A percentile compares a stretch with the other conserved stretches of the same genome.
Evolutionary conservation across 2,888 invertebrate species (phyloP).

Genomic region (Plagodis dolabraria): DNA sequence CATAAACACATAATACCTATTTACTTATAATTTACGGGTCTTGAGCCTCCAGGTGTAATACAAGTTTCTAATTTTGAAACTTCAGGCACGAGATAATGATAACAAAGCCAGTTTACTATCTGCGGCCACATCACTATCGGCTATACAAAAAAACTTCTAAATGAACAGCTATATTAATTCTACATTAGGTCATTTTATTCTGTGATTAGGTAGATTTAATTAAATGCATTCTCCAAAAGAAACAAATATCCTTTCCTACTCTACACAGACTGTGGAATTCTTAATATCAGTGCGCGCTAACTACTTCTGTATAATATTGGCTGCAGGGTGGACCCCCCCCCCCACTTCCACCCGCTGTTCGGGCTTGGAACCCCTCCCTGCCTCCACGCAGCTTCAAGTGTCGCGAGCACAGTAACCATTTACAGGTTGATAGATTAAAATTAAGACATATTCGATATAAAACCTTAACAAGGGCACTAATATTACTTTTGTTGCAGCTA

Average conservation of each 20-base stretch:
- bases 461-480: not conserved
- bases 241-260: constrained; percentile 12
- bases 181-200: too few relatives aligned
- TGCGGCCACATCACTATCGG: too few relatives aligned
- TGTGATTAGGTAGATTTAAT: too few relatives aligned
- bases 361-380: constrained; percentile 23
- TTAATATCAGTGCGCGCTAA: constrained; percentile 84
- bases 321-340: constrained; percentile 49
- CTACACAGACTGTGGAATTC: constrained; percentile 67
- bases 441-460: constrained; percentile 6
- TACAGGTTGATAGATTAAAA: constrained; percentile 27
- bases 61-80: too few relatives aligned
- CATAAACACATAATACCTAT: too few relatives aligned
- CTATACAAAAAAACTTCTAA: too few relatives aligned
- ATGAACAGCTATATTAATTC: too few relatives aligned
- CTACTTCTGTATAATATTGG: constrained; percentile 81
- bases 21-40: too few relatives aligned
- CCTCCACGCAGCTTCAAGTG: constrained; percentile 41
- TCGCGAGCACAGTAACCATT: constrained; percentile 41
- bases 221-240: not conserved
- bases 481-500: too few relatives aligned
- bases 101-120: too few relatives aligned
- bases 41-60: too few relatives aligned
- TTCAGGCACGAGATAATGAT: too few relatives aligned
- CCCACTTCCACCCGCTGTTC: constrained; percentile 25